Evolutionary conservation across 1,140 invertebrate species (phyloP).

Genomic region (Drosophila arizonae): DNA sequence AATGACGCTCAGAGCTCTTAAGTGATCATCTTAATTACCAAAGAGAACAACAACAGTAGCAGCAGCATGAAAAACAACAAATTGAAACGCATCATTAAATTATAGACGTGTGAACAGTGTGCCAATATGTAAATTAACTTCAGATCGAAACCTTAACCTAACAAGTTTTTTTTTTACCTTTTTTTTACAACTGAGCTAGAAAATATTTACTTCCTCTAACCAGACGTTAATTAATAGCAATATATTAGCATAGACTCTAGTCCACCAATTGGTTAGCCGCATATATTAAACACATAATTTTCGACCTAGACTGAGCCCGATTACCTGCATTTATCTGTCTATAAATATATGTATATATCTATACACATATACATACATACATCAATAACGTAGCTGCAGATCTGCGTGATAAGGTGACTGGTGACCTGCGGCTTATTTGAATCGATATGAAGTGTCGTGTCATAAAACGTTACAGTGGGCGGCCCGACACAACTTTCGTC

Average conservation of each 20-base stretch:
- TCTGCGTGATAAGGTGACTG: conserved; percentile 1
- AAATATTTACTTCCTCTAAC: background rate
- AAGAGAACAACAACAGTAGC: background rate
- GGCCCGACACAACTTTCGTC: background rate
- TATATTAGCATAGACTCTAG: conserved; percentile 27
- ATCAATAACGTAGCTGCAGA: background rate
- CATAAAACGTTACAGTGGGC: background rate
- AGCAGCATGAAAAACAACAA: conserved; percentile 4
- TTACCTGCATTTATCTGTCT: background rate
- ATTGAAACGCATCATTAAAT: conserved; percentile 36
- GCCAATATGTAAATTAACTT: conserved; percentile 17
- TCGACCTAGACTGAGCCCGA: conserved; percentile 44
- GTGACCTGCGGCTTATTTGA: conserved; percentile 9
- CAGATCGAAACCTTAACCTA: conserved; percentile 12
- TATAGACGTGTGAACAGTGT: conserved; percentile 43
- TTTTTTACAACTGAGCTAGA: conserved; percentile 3
- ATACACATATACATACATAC: conserved; percentile 5
- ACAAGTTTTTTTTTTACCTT: conserved; percentile 1
- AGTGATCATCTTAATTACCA: conserved; percentile 46
- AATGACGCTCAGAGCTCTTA: conserved; percentile 8
- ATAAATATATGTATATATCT: conserved; percentile 1
- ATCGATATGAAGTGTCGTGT: conserved; percentile 7
- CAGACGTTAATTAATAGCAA: conserved; percentile 27
- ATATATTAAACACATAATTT: conserved; percentile 49
- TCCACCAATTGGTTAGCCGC: conserved; percentile 10